Evolutionary conservation across 2,888 invertebrate genomes (phyloP), one percentile per base, ranked within the genome.

Genomic region (Epirrhoe alternata): DNA sequence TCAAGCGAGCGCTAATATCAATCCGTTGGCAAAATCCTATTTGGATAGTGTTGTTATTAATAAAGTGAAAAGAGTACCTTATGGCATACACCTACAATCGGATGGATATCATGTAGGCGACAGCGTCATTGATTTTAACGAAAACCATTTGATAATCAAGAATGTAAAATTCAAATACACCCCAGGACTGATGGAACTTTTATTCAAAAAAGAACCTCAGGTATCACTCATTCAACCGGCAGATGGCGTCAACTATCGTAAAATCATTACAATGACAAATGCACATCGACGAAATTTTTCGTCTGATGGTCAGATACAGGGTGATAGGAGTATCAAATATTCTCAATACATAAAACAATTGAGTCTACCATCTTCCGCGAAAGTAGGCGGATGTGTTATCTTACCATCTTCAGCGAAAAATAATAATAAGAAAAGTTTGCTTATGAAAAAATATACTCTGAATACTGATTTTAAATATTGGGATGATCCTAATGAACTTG

Each of bases 401-500:
- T 33, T 33, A 33, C 33, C 33, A 52, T 33, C 52, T 50, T 17
- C 50, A 50, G 17, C 16, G 50, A 24, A 50, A 50, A 50, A 24
- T 50, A 50, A 50, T 50, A 50, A 50, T 24, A 50, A 50, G 50
- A 50, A 50, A 50, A 33, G 33, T 33, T 33, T 33, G 45, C 45
- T 45, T 6, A 45, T 45, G 45, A 45, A 45, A 45, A 45, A 45
- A 45, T 45, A 45, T 52, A 52, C 52, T 30, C 31, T 31, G 10
- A 52, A 52, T 52, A 52, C 52, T 31, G 52, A 52, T 31, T 52
- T 24, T 31, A 52, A 24, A 24, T 52, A 52, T 31, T 52, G 52
- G 52, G 33, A 52, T 52, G 52, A 52, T 52, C 52, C 52, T 6
- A 52, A 52, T 52, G 52, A 52, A 33, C 31, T 52, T 33, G 52